Percentiles rank a stretch among this genome's conserved stretches.
Evolutionary conservation across 2,888 invertebrate genomes (phyloP).

Genomic region (Lapara coniferarum): DNA sequence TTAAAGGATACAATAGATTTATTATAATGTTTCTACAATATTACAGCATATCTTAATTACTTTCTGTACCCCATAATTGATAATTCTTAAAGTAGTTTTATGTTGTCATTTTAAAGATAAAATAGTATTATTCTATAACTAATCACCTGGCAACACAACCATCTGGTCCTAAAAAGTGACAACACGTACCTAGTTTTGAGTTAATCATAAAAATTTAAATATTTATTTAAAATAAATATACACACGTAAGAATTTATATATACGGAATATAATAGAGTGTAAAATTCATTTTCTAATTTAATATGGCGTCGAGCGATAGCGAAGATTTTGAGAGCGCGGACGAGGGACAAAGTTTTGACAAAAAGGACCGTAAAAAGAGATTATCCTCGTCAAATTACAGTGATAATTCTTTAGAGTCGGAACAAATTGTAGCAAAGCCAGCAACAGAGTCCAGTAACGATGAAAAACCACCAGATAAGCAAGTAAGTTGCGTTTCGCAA

Average conservation of each 20-base stretch:
- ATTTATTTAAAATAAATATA: not conserved
- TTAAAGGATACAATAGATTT: no score
- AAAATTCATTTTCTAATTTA: not conserved
- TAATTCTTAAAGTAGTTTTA: no score
- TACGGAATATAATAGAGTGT: not conserved
- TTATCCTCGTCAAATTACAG: conserved; percentile 73
- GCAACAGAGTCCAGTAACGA: conserved; percentile 32
- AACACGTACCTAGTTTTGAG: not conserved
- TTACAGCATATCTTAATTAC: no score
- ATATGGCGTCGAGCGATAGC: conserved; percentile 89
- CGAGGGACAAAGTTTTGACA: conserved; percentile 81
- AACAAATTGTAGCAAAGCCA: conserved; percentile 46
- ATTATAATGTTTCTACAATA: no score
- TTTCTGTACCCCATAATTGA: no score
- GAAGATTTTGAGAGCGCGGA: conserved; percentile 91
- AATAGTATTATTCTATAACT: no score
- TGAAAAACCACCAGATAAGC: conserved; percentile 37
- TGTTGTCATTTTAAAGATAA: no score
- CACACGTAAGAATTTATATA: not conserved
- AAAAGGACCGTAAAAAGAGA: conserved; percentile 66
- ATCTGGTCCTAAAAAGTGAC: not conserved
- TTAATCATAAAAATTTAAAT: not conserved
- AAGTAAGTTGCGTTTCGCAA: conserved; percentile 33
- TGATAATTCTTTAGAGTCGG: conserved; percentile 62
- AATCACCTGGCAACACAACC: no score